These are phyloP conservation scores for Sorex araneus DNA, from an alignment of 2,113 vertebrate species.

Conservation along the genomic window DNA sequence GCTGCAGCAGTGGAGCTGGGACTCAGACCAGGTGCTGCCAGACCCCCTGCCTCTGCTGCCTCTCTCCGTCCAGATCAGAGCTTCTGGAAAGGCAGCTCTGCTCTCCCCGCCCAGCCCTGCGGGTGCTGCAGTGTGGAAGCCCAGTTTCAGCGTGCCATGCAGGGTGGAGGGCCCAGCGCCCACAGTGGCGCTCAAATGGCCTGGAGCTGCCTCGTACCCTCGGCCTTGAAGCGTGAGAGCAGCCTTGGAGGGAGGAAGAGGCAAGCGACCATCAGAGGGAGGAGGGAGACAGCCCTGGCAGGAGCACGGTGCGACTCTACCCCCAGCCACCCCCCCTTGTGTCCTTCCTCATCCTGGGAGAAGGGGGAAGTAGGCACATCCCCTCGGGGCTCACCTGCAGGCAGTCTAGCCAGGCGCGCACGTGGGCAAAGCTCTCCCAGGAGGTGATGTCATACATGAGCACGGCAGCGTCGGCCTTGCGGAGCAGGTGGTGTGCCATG, in stretches of 20 bases:
- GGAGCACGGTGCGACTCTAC: not conserved
- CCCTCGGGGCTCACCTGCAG: conserved; percentile 89
- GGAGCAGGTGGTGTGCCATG: conserved; percentile 93
- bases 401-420: conserved; percentile 94
- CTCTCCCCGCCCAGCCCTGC: not conserved
- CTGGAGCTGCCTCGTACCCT: not conserved
- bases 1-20: not conserved
- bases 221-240: not conserved
- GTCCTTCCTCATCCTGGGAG: not conserved
- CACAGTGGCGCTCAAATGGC: not conserved
- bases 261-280: not conserved
- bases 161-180: not conserved
- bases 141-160: not conserved
- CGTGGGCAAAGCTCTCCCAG: conserved; percentile 89
- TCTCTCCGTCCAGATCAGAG: conserved; percentile 27
- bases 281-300: not conserved
- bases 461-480: conserved; percentile 94
- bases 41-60: not conserved
- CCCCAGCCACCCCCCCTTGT: rapidly evolving
- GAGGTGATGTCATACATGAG: conserved; percentile 97
- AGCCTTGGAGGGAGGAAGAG: not conserved
- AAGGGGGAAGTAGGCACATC: not conserved
- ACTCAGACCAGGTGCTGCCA: not conserved
- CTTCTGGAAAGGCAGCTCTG: not conserved
- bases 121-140: not conserved